These are phyloP conservation scores for Poecilia picta DNA, from an alignment of 2,797 vertebrate genomes.

Conservation along the genomic window DNA sequence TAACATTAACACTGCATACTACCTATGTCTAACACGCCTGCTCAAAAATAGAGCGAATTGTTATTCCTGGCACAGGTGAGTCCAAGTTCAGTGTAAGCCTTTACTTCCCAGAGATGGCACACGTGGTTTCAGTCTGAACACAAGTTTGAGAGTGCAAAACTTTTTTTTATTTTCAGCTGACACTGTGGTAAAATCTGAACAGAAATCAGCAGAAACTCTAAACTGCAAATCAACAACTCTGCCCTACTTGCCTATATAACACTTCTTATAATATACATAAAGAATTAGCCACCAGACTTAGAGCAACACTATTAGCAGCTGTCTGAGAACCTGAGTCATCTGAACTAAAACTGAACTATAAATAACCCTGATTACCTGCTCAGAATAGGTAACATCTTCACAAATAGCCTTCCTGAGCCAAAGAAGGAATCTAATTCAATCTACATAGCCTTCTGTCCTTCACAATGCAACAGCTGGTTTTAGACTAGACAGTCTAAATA, in stretches of 20 bases:
- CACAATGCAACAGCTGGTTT: conserved; percentile 41
- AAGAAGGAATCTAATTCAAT: conserved; percentile 27
- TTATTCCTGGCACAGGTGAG: conserved; percentile 21
- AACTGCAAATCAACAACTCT: not conserved
- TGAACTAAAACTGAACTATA: conserved; percentile 36
- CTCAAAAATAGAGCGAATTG: conserved; percentile 40
- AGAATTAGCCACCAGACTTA: conserved; percentile 11
- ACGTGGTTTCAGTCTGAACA: conserved; percentile 37
- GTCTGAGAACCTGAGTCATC: conserved; percentile 30
- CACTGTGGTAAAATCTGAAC: not conserved
- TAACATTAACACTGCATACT: conserved; percentile 31
- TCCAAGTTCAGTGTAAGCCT: not conserved
- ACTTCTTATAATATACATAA: not conserved
- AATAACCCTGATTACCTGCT: conserved; percentile 44
- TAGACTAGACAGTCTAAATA: conserved; percentile 28
- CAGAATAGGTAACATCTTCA: conserved; percentile 42
- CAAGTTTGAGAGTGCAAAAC: not conserved
- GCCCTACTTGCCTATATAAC: not conserved
- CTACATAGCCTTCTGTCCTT: conserved; percentile 17
- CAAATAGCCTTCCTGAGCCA: conserved; percentile 34
- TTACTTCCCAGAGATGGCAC: conserved; percentile 1
- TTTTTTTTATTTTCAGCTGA: not conserved
- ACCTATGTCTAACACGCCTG: conserved; percentile 38
- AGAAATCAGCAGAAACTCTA: not conserved
- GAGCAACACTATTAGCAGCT: conserved; percentile 32